phyloP scores from a whole-genome alignment of 2,113 vertebrate genomes.

The Columba livia region DNA sequence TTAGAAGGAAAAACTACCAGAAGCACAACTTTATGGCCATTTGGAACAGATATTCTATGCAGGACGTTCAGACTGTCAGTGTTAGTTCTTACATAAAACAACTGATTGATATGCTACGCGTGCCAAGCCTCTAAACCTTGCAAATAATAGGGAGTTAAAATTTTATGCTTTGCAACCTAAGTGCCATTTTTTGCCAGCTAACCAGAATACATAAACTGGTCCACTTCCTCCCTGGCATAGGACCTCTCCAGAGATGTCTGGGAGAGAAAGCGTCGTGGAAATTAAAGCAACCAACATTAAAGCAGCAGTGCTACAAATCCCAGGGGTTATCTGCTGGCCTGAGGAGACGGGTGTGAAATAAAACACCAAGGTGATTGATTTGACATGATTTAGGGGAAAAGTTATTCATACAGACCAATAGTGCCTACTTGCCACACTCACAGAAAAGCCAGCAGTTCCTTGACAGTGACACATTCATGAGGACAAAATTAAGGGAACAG shows the following conservation, averaged over 20 bases:
- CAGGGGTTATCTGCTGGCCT: background rate
- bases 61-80: background rate
- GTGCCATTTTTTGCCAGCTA: background rate
- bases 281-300: background rate
- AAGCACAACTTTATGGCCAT: conserved; percentile 27
- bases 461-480: background rate
- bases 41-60: conserved; percentile 8
- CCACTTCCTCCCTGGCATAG: background rate
- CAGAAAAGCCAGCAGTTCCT: background rate
- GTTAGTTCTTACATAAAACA: background rate
- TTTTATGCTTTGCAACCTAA: conserved; percentile 2
- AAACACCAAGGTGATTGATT: background rate
- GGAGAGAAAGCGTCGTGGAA: background rate
- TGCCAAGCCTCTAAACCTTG: background rate
- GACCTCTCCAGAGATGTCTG: background rate
- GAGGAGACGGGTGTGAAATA: background rate
- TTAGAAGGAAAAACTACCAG: background rate
- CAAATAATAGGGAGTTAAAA: conserved; percentile 31
- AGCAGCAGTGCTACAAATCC: background rate
- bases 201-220: background rate
- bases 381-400: background rate
- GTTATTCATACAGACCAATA: background rate
- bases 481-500: background rate
- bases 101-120: background rate
- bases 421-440: background rate